A percentile compares a stretch with the other conserved stretches of the same genome.
These are phyloP conservation scores for Pseudonaja textilis DNA, from an alignment of 2,113 vertebrate species.

Conservation along the genomic window DNA sequence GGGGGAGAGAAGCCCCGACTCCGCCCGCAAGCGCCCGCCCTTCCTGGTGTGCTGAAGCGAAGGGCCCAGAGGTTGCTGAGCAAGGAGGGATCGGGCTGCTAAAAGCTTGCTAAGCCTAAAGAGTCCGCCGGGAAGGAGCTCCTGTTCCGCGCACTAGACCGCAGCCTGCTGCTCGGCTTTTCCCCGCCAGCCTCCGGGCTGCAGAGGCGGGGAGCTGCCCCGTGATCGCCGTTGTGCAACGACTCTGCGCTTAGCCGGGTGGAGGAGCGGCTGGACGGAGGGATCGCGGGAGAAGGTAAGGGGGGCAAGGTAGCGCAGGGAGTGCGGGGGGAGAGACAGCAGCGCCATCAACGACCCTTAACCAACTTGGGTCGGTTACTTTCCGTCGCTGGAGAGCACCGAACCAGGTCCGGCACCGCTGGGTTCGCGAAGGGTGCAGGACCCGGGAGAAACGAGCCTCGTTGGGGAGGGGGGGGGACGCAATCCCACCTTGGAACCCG, in stretches of 20 bases:
- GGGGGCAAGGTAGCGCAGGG: too few relatives aligned
- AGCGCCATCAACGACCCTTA: not conserved
- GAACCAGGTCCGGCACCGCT: not conserved
- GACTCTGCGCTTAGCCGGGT: not conserved
- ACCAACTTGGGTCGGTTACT: not conserved
- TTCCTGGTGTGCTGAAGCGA: not conserved
- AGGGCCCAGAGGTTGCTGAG: not conserved
- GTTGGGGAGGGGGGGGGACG: not conserved
- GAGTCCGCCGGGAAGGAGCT: not conserved
- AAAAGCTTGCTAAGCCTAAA: not conserved
- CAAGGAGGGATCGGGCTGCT: not conserved
- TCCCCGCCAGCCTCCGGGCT: not conserved
- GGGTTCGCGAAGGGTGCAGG: not conserved
- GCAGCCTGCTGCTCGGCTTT: not conserved
- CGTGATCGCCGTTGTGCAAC: not conserved
- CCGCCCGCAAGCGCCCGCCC: not conserved
- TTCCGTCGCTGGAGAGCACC: not conserved
- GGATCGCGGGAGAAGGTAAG: not conserved
- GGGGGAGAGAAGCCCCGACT: not conserved
- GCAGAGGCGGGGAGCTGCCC: not conserved
- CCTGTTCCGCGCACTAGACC: not conserved
- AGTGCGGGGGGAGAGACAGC: fast-evolving
- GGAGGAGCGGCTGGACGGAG: not conserved
- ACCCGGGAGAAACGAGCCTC: not conserved
- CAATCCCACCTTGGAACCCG: not conserved